Conservation (phyloP, 2,113 vertebrate genomes). For the Elephas maximus region DNA sequence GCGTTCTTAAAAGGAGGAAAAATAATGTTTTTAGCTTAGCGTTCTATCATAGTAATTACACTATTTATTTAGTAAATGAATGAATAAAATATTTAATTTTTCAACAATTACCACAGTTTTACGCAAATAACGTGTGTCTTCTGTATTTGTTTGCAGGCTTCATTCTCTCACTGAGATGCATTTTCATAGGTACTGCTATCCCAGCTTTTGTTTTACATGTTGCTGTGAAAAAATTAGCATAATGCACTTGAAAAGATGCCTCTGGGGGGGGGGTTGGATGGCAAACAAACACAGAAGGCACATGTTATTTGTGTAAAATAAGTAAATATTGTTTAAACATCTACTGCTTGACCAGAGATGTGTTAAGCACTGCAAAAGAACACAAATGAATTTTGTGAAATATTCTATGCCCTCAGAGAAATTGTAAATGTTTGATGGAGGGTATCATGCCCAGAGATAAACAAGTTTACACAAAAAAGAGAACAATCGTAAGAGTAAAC, state of each 20-base stretch:
- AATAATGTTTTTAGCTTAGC: background rate
- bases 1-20: background rate
- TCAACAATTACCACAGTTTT: background rate
- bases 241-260: too few relatives aligned
- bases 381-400: constrained; percentile 24
- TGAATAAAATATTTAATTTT: constrained; percentile 12
- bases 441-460: background rate
- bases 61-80: background rate
- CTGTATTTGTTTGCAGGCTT: too few relatives aligned
- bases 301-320: too few relatives aligned
- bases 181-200: too few relatives aligned
- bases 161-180: background rate
- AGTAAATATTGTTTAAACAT: background rate
- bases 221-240: too few relatives aligned
- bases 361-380: background rate
- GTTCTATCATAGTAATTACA: background rate
- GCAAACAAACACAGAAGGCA: background rate
- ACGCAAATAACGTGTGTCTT: too few relatives aligned
- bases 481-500: background rate
- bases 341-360: constrained; percentile 6
- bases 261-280: too few relatives aligned
- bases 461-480: constrained; percentile 7
- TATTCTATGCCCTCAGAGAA: background rate
- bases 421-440: background rate
- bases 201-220: too few relatives aligned